These are phyloP conservation scores for Polia nebulosa DNA, from an alignment of 2,888 invertebrate genomes.

Conservation along the genomic window DNA sequence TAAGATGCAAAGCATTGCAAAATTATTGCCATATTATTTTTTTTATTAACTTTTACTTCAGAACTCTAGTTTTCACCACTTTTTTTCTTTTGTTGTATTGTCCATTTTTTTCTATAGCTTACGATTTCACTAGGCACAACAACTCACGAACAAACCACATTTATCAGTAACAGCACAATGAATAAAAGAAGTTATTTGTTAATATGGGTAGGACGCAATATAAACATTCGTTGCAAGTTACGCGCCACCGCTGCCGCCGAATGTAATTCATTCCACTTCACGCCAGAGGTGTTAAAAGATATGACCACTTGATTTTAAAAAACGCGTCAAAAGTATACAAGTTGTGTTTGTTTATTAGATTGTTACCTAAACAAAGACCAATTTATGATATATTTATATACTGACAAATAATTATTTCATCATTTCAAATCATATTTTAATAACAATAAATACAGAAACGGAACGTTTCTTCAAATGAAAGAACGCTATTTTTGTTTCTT, in stretches of 20 bases:
- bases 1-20: neutral
- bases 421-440: neutral
- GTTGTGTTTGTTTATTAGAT: neutral
- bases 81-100: too few relatives aligned
- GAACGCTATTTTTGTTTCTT: neutral
- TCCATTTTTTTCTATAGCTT: neutral
- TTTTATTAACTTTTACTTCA: neutral
- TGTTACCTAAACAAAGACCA: too few relatives aligned
- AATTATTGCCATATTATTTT: too few relatives aligned
- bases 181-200: too few relatives aligned
- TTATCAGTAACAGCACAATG: conserved; percentile 1
- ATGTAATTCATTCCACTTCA: neutral
- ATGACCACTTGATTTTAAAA: neutral
- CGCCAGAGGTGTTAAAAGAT: neutral
- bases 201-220: too few relatives aligned
- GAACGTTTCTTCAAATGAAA: neutral
- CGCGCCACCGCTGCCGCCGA: too few relatives aligned
- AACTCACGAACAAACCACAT: neutral
- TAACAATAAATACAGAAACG: too few relatives aligned
- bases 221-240: too few relatives aligned
- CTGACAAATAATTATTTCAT: neutral
- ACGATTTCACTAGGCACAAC: neutral
- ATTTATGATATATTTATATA: neutral
- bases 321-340: neutral
- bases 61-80: neutral